Evolutionary conservation across 1,140 invertebrate genomes (phyloP).

Genomic region (Latrodectus geometricus): DNA sequence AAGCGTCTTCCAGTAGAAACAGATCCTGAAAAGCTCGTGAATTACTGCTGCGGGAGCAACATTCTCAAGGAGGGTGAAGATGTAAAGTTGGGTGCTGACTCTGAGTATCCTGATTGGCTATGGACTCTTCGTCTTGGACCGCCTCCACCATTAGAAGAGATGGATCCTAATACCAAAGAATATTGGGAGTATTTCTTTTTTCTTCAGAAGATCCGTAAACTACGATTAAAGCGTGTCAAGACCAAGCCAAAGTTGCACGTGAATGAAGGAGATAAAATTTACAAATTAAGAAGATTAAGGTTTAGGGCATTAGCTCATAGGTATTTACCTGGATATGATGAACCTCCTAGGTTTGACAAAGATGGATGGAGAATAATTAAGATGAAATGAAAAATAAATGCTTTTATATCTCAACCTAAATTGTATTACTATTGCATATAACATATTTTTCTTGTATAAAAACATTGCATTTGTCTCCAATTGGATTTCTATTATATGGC

Average conservation of each 20-base stretch:
- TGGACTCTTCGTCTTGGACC: slow-evolving; percentile 79
- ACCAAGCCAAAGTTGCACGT: slow-evolving; percentile 21
- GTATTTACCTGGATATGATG: slow-evolving; percentile 52
- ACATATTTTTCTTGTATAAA: too few relatives aligned
- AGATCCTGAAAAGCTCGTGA: slow-evolving; percentile 83
- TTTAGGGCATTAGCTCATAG: slow-evolving; percentile 62
- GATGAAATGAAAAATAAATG: background rate
- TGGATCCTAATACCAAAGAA: slow-evolving; percentile 82
- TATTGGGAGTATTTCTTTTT: slow-evolving; percentile 78
- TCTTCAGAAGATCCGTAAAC: slow-evolving; percentile 39
- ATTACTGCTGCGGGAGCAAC: slow-evolving; percentile 88
- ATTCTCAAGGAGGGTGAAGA: slow-evolving; percentile 82
- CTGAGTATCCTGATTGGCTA: slow-evolving; percentile 94
- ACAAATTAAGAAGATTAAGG: slow-evolving; percentile 33
- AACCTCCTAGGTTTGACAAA: slow-evolving; percentile 41
- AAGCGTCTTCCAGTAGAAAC: slow-evolving; percentile 84
- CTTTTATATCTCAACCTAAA: too few relatives aligned
- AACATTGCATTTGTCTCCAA: too few relatives aligned
- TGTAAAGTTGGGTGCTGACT: slow-evolving; percentile 84
- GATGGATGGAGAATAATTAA: slow-evolving; percentile 45
- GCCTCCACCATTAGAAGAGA: slow-evolving; percentile 76
- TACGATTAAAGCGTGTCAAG: slow-evolving; percentile 6
- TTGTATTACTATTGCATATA: too few relatives aligned
- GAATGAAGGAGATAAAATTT: slow-evolving; percentile 43
- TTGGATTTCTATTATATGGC: too few relatives aligned